phyloP scores from a whole-genome alignment of 2,113 vertebrate species.

The Echinops telfairi region DNA sequence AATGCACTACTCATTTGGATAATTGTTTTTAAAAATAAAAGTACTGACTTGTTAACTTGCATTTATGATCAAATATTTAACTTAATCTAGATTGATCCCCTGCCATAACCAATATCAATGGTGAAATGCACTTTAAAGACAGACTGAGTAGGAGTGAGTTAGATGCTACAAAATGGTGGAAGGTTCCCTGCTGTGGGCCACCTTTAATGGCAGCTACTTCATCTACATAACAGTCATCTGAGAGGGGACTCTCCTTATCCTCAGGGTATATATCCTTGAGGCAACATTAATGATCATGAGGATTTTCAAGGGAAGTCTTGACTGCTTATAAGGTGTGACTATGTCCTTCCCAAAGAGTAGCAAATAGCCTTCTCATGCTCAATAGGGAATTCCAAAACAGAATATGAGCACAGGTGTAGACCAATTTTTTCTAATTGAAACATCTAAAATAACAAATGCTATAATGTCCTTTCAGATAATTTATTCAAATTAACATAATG shows the following conservation, averaged over 20 bases:
- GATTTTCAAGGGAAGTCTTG: background rate
- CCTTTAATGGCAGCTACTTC: background rate
- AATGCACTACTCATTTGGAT: conserved; percentile 26
- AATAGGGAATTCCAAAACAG: background rate
- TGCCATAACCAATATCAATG: background rate
- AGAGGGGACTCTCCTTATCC: background rate
- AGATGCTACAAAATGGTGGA: background rate
- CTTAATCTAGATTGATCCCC: background rate
- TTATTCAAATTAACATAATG: background rate
- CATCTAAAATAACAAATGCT: conserved; percentile 11
- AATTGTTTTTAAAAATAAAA: conserved; percentile 55
- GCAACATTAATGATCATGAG: too few relatives aligned
- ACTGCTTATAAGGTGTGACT: background rate
- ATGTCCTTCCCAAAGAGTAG: background rate
- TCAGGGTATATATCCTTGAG: too few relatives aligned
- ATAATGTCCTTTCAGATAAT: background rate
- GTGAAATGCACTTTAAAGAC: conserved; percentile 38
- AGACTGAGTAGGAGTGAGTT: conserved; percentile 13
- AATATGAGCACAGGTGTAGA: background rate
- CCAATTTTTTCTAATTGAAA: background rate
- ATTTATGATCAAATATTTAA: conserved; percentile 51
- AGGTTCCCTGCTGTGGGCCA: background rate
- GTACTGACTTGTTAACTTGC: conserved; percentile 45
- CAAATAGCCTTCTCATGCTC: background rate
- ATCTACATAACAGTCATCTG: background rate